phyloP scores from a whole-genome alignment of 2,888 invertebrate genomes.

The Xanthorhoe spadicearia region DNA sequence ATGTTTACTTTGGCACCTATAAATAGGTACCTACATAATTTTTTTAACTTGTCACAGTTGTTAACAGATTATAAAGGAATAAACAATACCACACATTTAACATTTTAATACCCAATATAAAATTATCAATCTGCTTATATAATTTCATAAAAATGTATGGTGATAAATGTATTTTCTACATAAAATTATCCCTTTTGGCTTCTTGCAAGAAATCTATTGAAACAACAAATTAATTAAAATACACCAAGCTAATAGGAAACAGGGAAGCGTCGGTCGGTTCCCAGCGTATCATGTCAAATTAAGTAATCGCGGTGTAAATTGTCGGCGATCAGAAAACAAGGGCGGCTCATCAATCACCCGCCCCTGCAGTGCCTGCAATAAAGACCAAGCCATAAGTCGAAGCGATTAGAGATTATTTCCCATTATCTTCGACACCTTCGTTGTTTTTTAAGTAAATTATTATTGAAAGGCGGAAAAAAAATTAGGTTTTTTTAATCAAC shows the following conservation, averaged over 20 bases:
- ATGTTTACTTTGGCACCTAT: background rate
- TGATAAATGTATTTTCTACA: no score
- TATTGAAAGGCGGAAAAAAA: no score
- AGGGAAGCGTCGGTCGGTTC: slow-evolving; percentile 55
- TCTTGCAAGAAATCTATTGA: background rate
- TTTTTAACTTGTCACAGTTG: no score
- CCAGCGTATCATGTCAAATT: slow-evolving; percentile 78
- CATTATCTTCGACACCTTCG: background rate
- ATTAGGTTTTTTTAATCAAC: no score
- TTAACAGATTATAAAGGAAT: no score
- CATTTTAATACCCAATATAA: no score
- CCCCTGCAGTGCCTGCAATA: slow-evolving; percentile 51
- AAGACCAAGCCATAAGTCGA: slow-evolving; percentile 35
- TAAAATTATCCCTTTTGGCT: no score
- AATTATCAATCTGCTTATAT: no score
- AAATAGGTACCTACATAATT: no score
- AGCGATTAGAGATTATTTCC: slow-evolving; percentile 34
- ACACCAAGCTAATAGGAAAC: slow-evolving; percentile 52
- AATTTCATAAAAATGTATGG: no score
- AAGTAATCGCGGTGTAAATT: slow-evolving; percentile 78
- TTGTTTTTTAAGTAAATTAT: no score
- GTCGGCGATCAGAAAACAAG: slow-evolving; percentile 76
- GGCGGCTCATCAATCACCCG: slow-evolving; percentile 77
- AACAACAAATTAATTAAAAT: slow-evolving; percentile 35
- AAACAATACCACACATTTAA: no score